These are phyloP conservation scores for Aphidius ervi DNA, from an alignment of 1,140 invertebrate species.

Conservation along the genomic window DNA sequence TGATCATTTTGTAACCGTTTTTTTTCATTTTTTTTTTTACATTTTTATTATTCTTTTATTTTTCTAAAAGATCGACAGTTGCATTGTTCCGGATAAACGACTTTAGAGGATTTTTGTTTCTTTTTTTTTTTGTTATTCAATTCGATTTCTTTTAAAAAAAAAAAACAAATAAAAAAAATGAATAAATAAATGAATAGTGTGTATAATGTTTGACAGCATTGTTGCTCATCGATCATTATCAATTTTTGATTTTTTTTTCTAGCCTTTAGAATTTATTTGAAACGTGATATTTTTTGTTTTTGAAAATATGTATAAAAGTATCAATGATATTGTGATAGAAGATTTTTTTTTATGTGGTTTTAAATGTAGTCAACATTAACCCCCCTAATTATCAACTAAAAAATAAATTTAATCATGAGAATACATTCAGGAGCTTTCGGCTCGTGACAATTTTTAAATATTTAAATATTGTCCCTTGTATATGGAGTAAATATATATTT, in stretches of 20 bases:
- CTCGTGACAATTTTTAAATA: slow-evolving; percentile 34
- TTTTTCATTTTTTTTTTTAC: no score
- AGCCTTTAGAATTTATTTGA: not conserved
- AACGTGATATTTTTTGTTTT: no score
- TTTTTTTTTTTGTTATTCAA: slow-evolving; percentile 5
- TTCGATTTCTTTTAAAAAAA: slow-evolving; percentile 1
- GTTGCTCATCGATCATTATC: slow-evolving; percentile 14
- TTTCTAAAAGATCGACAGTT: slow-evolving; percentile 18
- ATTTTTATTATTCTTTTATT: not conserved
- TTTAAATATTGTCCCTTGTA: slow-evolving; percentile 36
- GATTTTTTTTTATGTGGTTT: not conserved
- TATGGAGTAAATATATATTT: not conserved
- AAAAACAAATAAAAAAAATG: not conserved
- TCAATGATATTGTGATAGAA: not conserved
- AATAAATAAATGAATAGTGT: slow-evolving; percentile 1
- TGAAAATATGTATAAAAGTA: no score
- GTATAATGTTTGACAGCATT: slow-evolving; percentile 9
- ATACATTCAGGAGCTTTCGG: slow-evolving; percentile 23
- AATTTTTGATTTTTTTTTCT: slow-evolving; percentile 1
- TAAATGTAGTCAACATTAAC: slow-evolving; percentile 4
- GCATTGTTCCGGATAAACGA: slow-evolving; percentile 18
- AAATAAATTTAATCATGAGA: slow-evolving; percentile 16
- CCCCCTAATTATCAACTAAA: slow-evolving; percentile 15
- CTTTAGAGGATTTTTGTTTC: not conserved
- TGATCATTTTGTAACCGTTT: slow-evolving; percentile 20